phyloP scores from a whole-genome alignment of 2,113 vertebrate genomes.

The Oryzias woworae region DNA sequence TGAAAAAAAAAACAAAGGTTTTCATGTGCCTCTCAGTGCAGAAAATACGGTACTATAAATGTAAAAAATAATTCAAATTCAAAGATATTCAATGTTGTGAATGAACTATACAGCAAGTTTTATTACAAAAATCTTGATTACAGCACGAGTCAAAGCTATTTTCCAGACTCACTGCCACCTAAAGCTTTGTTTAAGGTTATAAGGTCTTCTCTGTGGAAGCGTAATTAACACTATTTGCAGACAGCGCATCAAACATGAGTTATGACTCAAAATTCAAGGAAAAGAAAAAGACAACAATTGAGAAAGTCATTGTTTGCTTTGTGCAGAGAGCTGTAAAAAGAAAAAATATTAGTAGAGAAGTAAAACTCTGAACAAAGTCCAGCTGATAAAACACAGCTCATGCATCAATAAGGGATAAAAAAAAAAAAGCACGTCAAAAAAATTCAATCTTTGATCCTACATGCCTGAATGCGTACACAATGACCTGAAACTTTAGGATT shows the following conservation, averaged over 20 bases:
- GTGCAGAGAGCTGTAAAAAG: background rate
- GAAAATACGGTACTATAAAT: too few relatives aligned
- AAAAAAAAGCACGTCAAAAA: background rate
- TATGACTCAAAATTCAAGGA: too few relatives aligned
- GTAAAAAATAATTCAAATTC: too few relatives aligned
- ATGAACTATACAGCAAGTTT: too few relatives aligned
- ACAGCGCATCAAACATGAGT: background rate
- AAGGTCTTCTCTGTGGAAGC: background rate
- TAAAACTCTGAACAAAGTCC: constrained; percentile 59
- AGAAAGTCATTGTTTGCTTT: background rate
- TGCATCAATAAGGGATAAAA: constrained; percentile 29
- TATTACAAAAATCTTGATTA: too few relatives aligned
- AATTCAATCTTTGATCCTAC: constrained; percentile 30
- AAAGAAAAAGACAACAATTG: too few relatives aligned
- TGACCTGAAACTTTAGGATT: background rate
- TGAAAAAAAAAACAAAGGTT: too few relatives aligned
- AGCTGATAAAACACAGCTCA: constrained; percentile 43
- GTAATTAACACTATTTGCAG: constrained; percentile 6
- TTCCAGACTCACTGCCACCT: background rate
- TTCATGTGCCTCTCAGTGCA: too few relatives aligned
- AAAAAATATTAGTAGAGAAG: constrained; percentile 9
- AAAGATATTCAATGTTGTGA: too few relatives aligned
- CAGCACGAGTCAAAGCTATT: background rate
- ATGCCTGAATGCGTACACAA: background rate
- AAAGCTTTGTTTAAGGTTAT: background rate